A percentile compares a stretch with the other conserved stretches of the same genome.
These are phyloP conservation scores for Bombus impatiens DNA, from an alignment of 1,140 invertebrate species.

Conservation along the genomic window DNA sequence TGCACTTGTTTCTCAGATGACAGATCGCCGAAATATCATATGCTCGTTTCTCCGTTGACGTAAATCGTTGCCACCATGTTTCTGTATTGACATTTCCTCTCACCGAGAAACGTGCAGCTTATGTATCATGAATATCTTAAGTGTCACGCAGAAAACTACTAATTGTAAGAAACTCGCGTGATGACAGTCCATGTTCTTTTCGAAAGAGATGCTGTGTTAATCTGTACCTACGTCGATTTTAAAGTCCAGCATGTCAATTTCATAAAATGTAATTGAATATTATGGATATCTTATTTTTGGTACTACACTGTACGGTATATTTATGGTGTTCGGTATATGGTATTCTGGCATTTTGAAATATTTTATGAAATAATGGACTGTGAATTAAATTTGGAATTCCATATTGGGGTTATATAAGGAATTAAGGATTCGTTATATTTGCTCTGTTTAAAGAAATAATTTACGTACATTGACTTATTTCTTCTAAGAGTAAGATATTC, in stretches of 20 bases:
- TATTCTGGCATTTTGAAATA: neutral
- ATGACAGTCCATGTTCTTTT: neutral
- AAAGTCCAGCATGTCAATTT: neutral
- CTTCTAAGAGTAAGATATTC: no score
- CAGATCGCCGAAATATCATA: slow-evolving; percentile 41
- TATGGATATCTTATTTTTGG: neutral
- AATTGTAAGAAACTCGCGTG: neutral
- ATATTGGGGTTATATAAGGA: neutral
- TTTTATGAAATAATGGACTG: neutral
- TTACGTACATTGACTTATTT: neutral
- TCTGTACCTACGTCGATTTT: neutral
- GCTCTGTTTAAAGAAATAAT: neutral
- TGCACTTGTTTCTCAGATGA: slow-evolving; percentile 39
- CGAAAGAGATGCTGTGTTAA: neutral
- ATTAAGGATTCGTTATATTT: neutral
- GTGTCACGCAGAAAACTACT: neutral
- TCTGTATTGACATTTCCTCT: slow-evolving; percentile 26
- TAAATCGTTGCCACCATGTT: neutral
- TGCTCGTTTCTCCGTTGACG: slow-evolving; percentile 17
- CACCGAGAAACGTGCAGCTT: neutral
- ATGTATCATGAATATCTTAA: neutral
- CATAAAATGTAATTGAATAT: neutral
- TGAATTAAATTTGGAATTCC: neutral
- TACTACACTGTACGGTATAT: neutral
- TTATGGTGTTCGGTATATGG: neutral